Evolutionary conservation across 1,140 invertebrate genomes (phyloP), one percentile per base, ranked within the genome.

Genomic region (Heliconius himera): DNA sequence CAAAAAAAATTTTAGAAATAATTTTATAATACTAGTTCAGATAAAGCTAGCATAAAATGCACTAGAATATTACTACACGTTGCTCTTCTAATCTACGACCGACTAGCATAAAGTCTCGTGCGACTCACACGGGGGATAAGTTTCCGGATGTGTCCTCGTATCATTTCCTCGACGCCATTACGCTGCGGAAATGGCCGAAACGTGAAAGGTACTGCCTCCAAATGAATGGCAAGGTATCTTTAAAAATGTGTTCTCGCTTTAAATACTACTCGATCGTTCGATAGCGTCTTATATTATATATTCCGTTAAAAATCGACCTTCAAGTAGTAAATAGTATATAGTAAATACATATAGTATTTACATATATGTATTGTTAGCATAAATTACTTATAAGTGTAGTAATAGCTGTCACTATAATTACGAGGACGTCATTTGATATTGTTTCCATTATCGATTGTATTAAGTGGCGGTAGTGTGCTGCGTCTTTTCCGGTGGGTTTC

Each of bases 121-220:
- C 76, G 54, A 77, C 71, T 78, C 78, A 76, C 81, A 76, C 74
- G 76, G 76, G 78, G 73, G 75, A 78, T 72, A 76, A 81, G 80
- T 84, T 85, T 84, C 85, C 84, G 84, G 81, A 73, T 84, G 80
- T 82, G 84, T 87, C 84, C 82, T 83, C 82, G 84, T 78, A 70
- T 80, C 82, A 87, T 87, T 85, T 87, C 85, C 85, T 73, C 49
- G 76, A 81, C 56, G 66, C 76, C 73, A 81, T 81, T 81, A 81
- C 80, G 74, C 77, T 70, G 81, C 84, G 84, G 84, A 87, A 87
- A 86, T 82, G 81, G 81, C 82, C 82, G 82, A 87, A 16, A 76
- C 74, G 26, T 66, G 60, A 66, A 66, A 66, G 26, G 60, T 66
- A 29, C 26, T 22, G 22, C 60, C 60, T 66, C 26, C 26, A 29